Percentiles rank a stretch among this genome's conserved stretches.
These are phyloP conservation scores for Sebastes vulpes DNA, from an alignment of 2,797 vertebrate species.

Conservation along the genomic window DNA sequence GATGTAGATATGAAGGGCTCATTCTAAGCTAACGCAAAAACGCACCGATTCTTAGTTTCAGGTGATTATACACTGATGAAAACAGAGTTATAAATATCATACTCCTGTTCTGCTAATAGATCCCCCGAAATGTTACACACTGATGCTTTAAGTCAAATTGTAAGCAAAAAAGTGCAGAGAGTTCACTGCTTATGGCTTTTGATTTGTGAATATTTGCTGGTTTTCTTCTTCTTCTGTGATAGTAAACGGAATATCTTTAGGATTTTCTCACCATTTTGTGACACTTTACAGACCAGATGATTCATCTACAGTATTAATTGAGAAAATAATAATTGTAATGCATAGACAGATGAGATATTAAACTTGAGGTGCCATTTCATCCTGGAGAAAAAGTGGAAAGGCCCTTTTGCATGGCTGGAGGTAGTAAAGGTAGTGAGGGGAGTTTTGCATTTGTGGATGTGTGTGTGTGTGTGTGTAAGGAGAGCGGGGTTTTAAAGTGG, in stretches of 20 bases:
- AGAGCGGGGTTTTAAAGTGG: background rate
- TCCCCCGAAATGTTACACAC: background rate
- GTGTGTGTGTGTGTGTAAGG: background rate
- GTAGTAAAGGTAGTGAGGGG: background rate
- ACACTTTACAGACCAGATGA: background rate
- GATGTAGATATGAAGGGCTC: no score
- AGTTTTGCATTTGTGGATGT: background rate
- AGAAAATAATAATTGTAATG: background rate
- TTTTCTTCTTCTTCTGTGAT: background rate
- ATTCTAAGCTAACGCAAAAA: background rate
- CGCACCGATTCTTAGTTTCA: background rate
- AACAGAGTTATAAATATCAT: no score
- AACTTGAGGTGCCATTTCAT: background rate
- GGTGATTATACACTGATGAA: background rate
- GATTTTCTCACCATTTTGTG: background rate
- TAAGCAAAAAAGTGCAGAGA: no score
- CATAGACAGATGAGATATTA: background rate
- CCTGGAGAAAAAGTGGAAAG: background rate
- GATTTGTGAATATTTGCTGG: background rate
- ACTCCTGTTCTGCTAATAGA: no score
- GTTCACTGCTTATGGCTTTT: background rate
- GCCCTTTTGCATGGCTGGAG: background rate
- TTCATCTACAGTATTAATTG: background rate
- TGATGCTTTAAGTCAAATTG: background rate
- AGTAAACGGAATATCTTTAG: background rate